These are phyloP conservation scores for Hystrix brachyura DNA, from an alignment of 2,113 vertebrate species.

Conservation along the genomic window DNA sequence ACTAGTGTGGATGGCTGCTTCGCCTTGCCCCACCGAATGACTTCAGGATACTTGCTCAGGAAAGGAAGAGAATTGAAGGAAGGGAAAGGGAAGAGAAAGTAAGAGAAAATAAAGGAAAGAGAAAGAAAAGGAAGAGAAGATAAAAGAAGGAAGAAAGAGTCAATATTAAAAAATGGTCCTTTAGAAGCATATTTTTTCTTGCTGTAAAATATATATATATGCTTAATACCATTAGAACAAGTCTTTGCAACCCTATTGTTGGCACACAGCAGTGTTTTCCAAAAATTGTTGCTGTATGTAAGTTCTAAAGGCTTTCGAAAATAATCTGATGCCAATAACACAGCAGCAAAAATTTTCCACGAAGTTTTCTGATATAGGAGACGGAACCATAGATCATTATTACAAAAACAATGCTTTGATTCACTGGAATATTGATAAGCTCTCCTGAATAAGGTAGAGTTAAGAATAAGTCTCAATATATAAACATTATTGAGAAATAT, in stretches of 20 bases:
- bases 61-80: background rate
- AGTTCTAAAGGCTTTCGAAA: too few species aligned
- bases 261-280: too few species aligned
- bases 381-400: too few species aligned
- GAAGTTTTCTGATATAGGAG: too few species aligned
- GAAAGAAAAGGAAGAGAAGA: background rate
- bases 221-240: background rate
- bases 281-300: too few species aligned
- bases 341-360: too few species aligned
- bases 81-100: background rate
- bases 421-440: background rate
- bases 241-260: background rate
- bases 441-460: background rate
- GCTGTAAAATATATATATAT: background rate
- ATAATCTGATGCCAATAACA: too few species aligned
- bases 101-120: background rate
- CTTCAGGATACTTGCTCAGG: background rate
- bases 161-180: background rate
- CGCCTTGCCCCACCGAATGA: background rate
- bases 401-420: too few species aligned
- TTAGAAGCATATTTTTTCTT: slow-evolving; percentile 31
- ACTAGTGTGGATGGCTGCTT: background rate
- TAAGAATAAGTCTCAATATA: background rate
- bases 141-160: background rate
- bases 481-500: background rate